phyloP scores from a whole-genome alignment of 2,113 vertebrate genomes.

The Lepidothrix coronata region DNA sequence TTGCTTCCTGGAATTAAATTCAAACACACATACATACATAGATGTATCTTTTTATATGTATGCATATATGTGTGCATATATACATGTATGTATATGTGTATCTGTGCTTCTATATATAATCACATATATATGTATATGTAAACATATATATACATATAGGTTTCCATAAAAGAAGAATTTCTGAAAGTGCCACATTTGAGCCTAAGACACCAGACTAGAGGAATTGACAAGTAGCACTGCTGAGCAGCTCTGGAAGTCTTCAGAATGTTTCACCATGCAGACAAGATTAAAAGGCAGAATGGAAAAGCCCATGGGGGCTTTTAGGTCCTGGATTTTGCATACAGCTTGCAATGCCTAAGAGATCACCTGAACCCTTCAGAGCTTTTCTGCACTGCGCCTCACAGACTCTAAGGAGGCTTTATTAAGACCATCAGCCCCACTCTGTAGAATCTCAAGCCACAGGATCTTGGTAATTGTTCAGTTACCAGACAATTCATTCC shows the following conservation, averaged over 20 bases:
- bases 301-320: neutral
- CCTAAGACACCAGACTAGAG: neutral
- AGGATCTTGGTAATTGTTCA: neutral
- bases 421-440: neutral
- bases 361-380: neutral
- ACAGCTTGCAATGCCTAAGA: neutral
- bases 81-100: accelerated
- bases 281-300: neutral
- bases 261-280: neutral
- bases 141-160: accelerated
- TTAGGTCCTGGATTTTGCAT: neutral
- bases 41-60: neutral
- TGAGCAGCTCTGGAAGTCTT: neutral
- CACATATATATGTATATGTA: neutral
- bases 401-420: neutral
- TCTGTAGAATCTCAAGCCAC: neutral
- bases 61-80: accelerated
- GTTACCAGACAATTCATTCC: neutral
- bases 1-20: neutral
- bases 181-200: neutral
- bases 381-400: neutral
- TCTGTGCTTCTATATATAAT: neutral
- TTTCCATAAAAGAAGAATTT: neutral
- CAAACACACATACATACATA: neutral
- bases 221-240: neutral